Percentiles rank a stretch among this genome's conserved stretches.
Evolutionary conservation across 1,140 invertebrate genomes (phyloP).

Genomic region (Rhyacophila brunnea): DNA sequence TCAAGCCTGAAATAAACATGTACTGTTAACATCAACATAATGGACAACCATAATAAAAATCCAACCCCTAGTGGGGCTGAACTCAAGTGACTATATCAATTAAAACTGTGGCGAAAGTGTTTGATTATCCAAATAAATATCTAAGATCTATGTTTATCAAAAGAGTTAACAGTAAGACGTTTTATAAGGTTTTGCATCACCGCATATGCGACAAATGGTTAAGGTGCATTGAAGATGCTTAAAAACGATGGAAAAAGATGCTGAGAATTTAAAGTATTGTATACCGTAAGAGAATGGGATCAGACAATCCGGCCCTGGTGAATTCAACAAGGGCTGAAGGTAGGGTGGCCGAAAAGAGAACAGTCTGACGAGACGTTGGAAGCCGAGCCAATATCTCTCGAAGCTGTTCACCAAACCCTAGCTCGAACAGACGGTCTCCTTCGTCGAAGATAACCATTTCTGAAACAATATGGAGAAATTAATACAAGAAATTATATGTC

Average conservation of each 20-base stretch:
- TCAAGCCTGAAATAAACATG: slow-evolving; percentile 79
- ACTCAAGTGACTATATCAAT: no score
- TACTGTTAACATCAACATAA: no score
- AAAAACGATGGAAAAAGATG: no score
- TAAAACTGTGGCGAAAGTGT: no score
- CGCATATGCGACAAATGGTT: no score
- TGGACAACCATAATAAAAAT: no score
- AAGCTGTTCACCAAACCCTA: slow-evolving; percentile 95
- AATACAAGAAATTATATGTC: neutral
- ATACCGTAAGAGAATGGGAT: slow-evolving; percentile 77
- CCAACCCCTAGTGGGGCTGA: no score
- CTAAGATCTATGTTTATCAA: no score
- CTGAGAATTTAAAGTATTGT: neutral
- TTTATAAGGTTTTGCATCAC: no score
- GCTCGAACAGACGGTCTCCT: slow-evolving; percentile 96
- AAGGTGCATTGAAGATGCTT: no score
- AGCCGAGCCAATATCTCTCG: slow-evolving; percentile 88
- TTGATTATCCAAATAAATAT: no score
- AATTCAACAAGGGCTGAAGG: slow-evolving; percentile 97
- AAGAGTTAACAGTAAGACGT: no score
- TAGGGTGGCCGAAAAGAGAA: slow-evolving; percentile 96
- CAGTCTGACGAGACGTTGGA: slow-evolving; percentile 84
- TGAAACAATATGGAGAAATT: slow-evolving; percentile 37
- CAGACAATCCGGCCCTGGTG: slow-evolving; percentile 87
- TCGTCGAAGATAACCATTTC: slow-evolving; percentile 98